These are phyloP conservation scores for Alosa alosa DNA, from an alignment of 2,113 vertebrate species.

Conservation along the genomic window DNA sequence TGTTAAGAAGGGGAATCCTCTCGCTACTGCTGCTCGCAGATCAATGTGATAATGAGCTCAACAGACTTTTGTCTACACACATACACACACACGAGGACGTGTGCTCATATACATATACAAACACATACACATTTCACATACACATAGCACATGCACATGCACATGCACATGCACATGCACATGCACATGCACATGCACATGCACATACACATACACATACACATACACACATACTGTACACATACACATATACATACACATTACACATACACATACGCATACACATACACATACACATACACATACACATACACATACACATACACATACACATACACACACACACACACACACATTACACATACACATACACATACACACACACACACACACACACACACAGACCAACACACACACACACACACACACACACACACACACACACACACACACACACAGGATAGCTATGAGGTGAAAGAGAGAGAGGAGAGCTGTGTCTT, in stretches of 20 bases:
- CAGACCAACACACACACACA: too few relatives aligned
- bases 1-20: background rate
- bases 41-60: slow-evolving; percentile 60
- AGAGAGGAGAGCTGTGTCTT: background rate
- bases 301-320: background rate
- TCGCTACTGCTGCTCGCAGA: slow-evolving; percentile 30
- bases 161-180: background rate
- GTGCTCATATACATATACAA: background rate
- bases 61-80: slow-evolving; percentile 35
- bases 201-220: too few relatives aligned
- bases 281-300: slow-evolving; percentile 9
- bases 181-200: background rate
- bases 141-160: background rate
- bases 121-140: background rate
- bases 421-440: too few relatives aligned
- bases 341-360: background rate
- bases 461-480: background rate
- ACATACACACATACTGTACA: background rate
- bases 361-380: background rate
- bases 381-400: background rate
- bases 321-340: background rate
- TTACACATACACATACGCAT: background rate
- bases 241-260: slow-evolving; percentile 7
- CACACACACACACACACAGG: background rate
- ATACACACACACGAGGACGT: background rate